These are phyloP conservation scores for Oreochromis aureus DNA, from an alignment of 2,113 vertebrate genomes.

Conservation along the genomic window DNA sequence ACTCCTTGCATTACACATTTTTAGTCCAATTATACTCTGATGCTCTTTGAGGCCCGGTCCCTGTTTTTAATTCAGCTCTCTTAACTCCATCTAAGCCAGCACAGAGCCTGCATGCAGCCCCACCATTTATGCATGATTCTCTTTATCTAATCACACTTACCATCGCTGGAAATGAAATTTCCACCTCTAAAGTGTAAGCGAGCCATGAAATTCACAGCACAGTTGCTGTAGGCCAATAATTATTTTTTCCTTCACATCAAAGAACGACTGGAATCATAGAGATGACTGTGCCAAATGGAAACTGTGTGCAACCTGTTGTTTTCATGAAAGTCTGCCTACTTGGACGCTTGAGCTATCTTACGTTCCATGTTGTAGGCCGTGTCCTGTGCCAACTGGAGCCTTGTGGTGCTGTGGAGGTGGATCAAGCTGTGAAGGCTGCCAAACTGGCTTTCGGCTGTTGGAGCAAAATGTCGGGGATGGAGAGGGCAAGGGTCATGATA, in stretches of 20 bases:
- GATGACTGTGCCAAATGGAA: not conserved
- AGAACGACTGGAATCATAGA: not conserved
- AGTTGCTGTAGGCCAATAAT: not conserved
- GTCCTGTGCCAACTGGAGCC: slow-evolving; percentile 81
- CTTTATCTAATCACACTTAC: not conserved
- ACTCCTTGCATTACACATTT: not conserved
- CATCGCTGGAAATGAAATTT: not conserved
- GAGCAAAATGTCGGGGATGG: slow-evolving; percentile 88
- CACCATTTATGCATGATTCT: not conserved
- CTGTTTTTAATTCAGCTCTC: not conserved
- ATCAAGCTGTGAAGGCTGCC: slow-evolving; percentile 81
- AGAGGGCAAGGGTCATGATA: slow-evolving; percentile 84
- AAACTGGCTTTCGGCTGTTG: slow-evolving; percentile 81
- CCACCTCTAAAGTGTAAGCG: not conserved
- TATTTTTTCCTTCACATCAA: not conserved
- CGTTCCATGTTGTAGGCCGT: slow-evolving; percentile 68
- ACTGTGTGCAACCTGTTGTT: not conserved
- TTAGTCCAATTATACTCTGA: not conserved
- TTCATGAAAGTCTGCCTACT: not conserved
- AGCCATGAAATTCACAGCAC: not conserved
- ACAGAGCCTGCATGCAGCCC: not conserved
- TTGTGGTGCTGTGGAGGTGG: slow-evolving; percentile 82
- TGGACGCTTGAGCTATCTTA: not conserved
- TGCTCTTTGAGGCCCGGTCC: not conserved
- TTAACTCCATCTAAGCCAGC: not conserved